Conservation (phyloP, 2,113 vertebrate species). For the Epinephelus fuscoguttatus region DNA sequence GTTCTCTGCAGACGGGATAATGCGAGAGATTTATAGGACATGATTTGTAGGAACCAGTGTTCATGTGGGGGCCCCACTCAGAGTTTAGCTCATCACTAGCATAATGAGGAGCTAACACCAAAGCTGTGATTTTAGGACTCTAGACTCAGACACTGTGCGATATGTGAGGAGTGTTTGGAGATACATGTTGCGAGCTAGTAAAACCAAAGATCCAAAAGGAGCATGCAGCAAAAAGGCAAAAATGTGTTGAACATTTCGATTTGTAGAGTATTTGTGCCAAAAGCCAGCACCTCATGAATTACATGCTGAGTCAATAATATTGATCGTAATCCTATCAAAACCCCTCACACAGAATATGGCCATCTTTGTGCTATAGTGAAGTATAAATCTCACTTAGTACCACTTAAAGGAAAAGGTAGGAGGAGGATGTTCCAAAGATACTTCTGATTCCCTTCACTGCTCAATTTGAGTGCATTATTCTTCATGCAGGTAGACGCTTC, state of each 20-base stretch:
- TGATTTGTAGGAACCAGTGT: slow-evolving; percentile 40
- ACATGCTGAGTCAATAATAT: slow-evolving; percentile 17
- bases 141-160: not conserved
- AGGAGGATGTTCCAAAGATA: slow-evolving; percentile 16
- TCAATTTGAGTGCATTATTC: slow-evolving; percentile 34
- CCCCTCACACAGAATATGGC: not conserved
- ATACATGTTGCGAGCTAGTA: not conserved
- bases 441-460: slow-evolving; percentile 19
- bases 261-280: not conserved
- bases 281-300: not conserved
- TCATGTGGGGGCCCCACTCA: slow-evolving; percentile 25
- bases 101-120: slow-evolving; percentile 19
- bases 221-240: not conserved
- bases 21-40: slow-evolving; percentile 45
- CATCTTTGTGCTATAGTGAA: not conserved
- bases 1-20: slow-evolving; percentile 47
- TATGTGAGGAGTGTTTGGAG: not conserved
- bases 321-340: slow-evolving; percentile 23
- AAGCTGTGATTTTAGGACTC: slow-evolving; percentile 2
- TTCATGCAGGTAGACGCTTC: slow-evolving; percentile 21
- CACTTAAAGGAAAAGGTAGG: slow-evolving; percentile 11
- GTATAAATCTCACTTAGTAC: slow-evolving; percentile 9
- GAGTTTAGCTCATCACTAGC: slow-evolving; percentile 28
- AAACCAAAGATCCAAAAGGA: not conserved
- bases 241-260: not conserved